Evolutionary conservation across 2,888 invertebrate species (phyloP), one percentile per base, ranked within the genome.

Genomic region (Xylota segnis): DNA sequence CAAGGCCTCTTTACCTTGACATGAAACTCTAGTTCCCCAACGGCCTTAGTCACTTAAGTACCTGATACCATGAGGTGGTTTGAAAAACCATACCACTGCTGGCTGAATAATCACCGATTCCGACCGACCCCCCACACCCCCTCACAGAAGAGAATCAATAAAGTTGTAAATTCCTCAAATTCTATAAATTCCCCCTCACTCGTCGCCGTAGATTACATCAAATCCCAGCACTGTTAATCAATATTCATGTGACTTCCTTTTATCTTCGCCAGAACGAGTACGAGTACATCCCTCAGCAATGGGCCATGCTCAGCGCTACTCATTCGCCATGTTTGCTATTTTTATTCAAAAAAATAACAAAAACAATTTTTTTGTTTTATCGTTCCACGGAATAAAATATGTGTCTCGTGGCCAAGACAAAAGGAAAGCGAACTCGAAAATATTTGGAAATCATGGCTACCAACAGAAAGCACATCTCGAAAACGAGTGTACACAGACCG

Each of bases 171-270:
- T 34, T n/a, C 58, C 58, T 71, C 45, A 34, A 58, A 58, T 58
- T 45, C 58, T 70, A 70, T 45, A 58, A 56, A 45, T 45, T 65
- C 65, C 65, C 50, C 65, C 37, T 50, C 34, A 65, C 50, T 65
- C 50, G 50, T 34, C 32, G 29, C 5, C 16, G 32, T 4, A 45
- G 58, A 71, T 71, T 58, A 71, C 47, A 58, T 58, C 47, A 27
- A 58, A 70, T 56, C 45, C 45, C 56, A 56, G 70, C 45, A 71
- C 56, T 23, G 58, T 50, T 50, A 50, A 65, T 50, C 65, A 50
- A 63, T 63, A 63, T 63, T 45, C 56, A 70, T 71, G 70, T 71
- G 58, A 45, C 58, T 47, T 32, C 14, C 43, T 47, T 34, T 58
- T 47, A 58, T 47, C 70, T 12, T n/a, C 45, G 9, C 34, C 58